A percentile compares a stretch with the other conserved stretches of the same genome.
Evolutionary conservation across 2,797 vertebrate genomes (phyloP).

Genomic region (Pempheris klunzingeri): DNA sequence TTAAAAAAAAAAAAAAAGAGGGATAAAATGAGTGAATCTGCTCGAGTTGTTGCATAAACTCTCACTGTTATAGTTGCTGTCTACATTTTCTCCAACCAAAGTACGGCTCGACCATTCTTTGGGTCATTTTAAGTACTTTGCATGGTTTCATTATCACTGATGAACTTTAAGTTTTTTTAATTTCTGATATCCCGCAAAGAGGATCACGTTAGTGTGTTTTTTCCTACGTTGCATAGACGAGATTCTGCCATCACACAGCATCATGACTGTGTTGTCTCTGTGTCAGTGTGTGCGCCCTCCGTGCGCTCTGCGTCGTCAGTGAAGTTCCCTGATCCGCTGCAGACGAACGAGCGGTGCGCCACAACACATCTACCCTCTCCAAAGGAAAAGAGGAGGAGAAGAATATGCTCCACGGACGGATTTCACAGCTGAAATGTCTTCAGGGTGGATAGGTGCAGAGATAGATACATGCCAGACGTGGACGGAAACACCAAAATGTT

Average conservation of each 20-base stretch:
- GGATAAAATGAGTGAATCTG: background rate
- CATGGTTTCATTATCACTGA: background rate
- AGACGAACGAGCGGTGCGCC: slow-evolving; percentile 44
- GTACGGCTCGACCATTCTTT: background rate
- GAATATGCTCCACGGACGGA: background rate
- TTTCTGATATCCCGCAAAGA: background rate
- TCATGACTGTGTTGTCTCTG: background rate
- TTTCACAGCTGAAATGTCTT: background rate
- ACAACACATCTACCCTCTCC: slow-evolving; percentile 23
- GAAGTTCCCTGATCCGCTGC: slow-evolving; percentile 60
- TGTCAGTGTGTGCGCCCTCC: slow-evolving; percentile 24
- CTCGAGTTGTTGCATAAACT: background rate
- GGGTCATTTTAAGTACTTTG: background rate
- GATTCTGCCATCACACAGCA: background rate
- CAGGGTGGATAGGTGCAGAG: background rate
- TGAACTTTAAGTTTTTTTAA: background rate
- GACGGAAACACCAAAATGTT: slow-evolving; percentile 17
- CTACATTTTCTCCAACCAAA: background rate
- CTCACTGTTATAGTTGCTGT: background rate
- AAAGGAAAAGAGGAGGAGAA: no score
- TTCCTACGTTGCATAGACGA: background rate
- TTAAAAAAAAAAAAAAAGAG: no score
- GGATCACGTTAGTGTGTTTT: no score
- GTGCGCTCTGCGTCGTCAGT: slow-evolving; percentile 52
- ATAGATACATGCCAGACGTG: background rate